Conservation (phyloP, 2,113 vertebrate species). For the Syngnathoides biaculeatus region DNA sequence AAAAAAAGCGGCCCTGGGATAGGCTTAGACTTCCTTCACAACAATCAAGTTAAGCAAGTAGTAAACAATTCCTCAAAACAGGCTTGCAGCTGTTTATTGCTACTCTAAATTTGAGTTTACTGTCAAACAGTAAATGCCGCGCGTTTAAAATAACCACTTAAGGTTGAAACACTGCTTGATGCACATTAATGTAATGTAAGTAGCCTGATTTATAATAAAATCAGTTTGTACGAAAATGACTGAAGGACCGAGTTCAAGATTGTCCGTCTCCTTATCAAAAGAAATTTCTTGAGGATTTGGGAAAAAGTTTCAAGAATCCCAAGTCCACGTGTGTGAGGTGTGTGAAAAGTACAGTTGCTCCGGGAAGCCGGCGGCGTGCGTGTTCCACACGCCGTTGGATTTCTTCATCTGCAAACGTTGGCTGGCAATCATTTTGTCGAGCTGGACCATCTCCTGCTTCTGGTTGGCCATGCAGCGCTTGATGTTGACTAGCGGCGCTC, state of each 20-base stretch:
- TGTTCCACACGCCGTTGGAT: slow-evolving; percentile 92
- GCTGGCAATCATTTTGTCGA: slow-evolving; percentile 92
- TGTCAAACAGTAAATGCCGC: too few species aligned
- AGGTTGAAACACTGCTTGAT: neutral
- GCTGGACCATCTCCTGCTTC: slow-evolving; percentile 90
- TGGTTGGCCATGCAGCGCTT: slow-evolving; percentile 92
- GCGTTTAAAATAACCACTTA: too few species aligned
- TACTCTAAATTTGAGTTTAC: too few species aligned
- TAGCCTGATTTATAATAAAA: neutral
- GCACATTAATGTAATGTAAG: slow-evolving; percentile 3
- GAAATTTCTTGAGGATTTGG: neutral
- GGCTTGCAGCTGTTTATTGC: too few species aligned
- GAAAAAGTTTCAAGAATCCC: slow-evolving; percentile 3
- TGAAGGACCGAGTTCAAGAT: neutral
- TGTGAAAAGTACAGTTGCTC: neutral
- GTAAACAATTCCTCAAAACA: too few species aligned
- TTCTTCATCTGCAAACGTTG: slow-evolving; percentile 92
- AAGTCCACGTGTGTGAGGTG: neutral
- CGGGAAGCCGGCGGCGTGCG: slow-evolving; percentile 77
- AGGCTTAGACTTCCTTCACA: too few species aligned
- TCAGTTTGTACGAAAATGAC: neutral
- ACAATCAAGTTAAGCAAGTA: too few species aligned
- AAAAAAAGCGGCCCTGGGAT: too few species aligned
- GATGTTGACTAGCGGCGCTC: slow-evolving; percentile 93
- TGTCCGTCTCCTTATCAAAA: neutral